Evolutionary conservation across 2,888 invertebrate species (phyloP).

Genomic region (Willowsia nigromaculata): DNA sequence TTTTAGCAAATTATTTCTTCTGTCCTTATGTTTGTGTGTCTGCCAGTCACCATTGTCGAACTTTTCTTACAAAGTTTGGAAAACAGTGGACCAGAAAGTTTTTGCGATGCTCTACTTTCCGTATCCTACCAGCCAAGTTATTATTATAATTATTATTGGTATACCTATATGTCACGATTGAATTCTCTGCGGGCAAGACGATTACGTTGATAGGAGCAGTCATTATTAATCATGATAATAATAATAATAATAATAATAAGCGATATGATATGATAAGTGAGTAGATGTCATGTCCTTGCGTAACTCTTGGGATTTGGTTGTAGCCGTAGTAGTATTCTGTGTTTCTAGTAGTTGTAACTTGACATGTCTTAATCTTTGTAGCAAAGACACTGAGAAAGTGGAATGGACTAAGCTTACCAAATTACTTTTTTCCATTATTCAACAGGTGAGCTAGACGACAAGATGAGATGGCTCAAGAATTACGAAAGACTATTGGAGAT

Average conservation of each 20-base stretch:
- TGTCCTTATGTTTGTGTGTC: background rate
- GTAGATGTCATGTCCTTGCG: background rate
- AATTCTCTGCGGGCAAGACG: background rate
- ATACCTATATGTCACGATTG: too few relatives aligned
- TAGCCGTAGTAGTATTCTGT: background rate
- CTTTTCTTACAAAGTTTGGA: background rate
- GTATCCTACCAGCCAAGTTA: background rate
- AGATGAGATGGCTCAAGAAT: slow-evolving; percentile 85
- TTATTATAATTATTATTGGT: too few relatives aligned
- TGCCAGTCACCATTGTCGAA: background rate
- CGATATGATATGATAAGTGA: background rate
- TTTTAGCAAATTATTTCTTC: background rate
- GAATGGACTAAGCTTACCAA: background rate
- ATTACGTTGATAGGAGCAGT: background rate
- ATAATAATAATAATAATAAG: background rate
- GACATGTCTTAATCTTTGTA: background rate
- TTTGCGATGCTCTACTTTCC: background rate
- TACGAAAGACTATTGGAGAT: slow-evolving; percentile 85
- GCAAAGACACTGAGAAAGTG: background rate
- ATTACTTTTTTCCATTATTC: slow-evolving; percentile 33
- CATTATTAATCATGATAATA: background rate
- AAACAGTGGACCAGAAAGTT: background rate
- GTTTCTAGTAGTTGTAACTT: too few relatives aligned
- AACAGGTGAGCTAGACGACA: slow-evolving; percentile 84
- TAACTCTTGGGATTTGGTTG: background rate